Base-by-base conservation (phyloP, 2,113 vertebrate species). In the Penelope pileata region DNA sequence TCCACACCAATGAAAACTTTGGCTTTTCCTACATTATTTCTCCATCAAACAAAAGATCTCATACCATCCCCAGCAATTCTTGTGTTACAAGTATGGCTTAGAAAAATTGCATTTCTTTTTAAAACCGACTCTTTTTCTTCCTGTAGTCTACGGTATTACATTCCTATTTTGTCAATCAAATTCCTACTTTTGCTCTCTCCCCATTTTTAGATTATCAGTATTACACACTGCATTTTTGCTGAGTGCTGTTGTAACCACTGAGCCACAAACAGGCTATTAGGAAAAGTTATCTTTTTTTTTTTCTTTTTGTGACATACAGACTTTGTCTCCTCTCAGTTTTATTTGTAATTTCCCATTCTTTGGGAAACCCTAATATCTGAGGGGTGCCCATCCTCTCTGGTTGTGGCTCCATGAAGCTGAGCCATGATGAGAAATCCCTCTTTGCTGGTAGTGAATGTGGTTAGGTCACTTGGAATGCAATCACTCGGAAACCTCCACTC, bases 401-500 rank as follows among this genome's bases (percentile, higher is more conserved):
- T 9, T 75, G 4, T 40, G 36, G 66, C 58, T 83, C 84, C 30
- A 18, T 86, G 63, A 69, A 62, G 47, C 2, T 66, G 22, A 7
- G 30, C 45, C 45, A 42, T 42, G 54, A 93, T 58, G 38, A 90
- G 40, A 80, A 94, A 88, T 59, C 84, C 63, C 13, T 86, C 64
- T 76, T 72, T 91, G 68, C 59, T 5, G 1, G 60, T 36, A 88
- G 59, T 63, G 69, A 88, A 74, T 70, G 42, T 27, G 78, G 80
- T 16, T 11, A 11, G 45, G 59, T 50, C 58, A 90, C 54, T 86
- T 73, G 93, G 88, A 91, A 94, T 86, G 90, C 22, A 74, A 63
- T 77, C 83, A 83, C 88, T 86, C 81, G 64, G 90, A 94, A 94
- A 83, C 80, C 83, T 81, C 80, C 56, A 43, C 72, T 83, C 50